Evolutionary conservation across 1,140 invertebrate genomes (phyloP).

Genomic region (Drosophila miranda): DNA sequence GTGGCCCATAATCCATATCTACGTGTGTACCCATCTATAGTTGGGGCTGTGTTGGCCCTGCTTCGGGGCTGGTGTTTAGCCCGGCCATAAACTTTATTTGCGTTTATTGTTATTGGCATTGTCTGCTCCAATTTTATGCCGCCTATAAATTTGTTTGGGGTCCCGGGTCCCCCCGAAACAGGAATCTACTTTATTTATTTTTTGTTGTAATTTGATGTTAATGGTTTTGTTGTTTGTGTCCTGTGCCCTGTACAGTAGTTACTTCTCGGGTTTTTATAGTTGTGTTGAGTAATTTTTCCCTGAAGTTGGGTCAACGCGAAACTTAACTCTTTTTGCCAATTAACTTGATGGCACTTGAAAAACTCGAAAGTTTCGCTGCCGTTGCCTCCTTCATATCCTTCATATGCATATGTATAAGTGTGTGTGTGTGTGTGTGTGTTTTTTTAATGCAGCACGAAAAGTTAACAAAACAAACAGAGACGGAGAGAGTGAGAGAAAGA

Average conservation of each 20-base stretch:
- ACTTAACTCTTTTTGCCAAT: constrained; percentile 38
- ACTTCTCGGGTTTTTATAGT: constrained; percentile 12
- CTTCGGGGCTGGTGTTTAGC: constrained; percentile 54
- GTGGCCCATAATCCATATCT: constrained; percentile 40
- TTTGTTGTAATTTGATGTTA: constrained; percentile 66
- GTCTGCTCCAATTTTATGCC: constrained; percentile 71
- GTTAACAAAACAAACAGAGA: no score
- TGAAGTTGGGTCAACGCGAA: constrained; percentile 9
- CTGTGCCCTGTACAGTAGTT: constrained; percentile 19
- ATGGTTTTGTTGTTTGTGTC: constrained; percentile 48
- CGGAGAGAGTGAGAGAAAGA: no score
- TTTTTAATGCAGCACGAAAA: no score
- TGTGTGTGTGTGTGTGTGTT: no score
- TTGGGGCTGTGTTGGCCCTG: constrained; percentile 20
- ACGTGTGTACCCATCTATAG: constrained; percentile 17
- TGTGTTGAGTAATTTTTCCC: constrained; percentile 18
- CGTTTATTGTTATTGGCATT: constrained; percentile 79
- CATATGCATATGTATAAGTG: no score
- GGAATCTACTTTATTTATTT: constrained; percentile 65
- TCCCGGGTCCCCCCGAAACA: background rate
- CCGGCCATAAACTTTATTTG: constrained; percentile 76
- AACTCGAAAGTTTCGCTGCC: no score
- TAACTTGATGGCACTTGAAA: constrained; percentile 41
- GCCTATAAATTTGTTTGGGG: constrained; percentile 66
- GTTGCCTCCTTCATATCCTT: no score